A percentile compares a stretch with the other conserved stretches of the same genome.
Conservation (phyloP, 2,888 invertebrate genomes). For the Aphrophora alni region DNA sequence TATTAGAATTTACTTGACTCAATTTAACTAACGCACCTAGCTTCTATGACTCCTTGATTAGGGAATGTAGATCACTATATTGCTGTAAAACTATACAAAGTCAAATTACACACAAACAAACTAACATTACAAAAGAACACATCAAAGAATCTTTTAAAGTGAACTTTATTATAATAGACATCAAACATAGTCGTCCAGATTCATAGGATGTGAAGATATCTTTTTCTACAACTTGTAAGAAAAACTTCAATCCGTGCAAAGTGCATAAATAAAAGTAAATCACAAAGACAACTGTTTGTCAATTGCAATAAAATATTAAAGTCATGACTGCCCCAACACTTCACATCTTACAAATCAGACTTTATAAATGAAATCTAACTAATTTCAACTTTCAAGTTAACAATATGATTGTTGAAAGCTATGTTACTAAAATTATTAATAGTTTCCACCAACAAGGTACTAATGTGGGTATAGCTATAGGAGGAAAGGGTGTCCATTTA, state of each 20-base stretch:
- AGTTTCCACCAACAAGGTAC: neutral
- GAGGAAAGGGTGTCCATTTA: conserved; percentile 34
- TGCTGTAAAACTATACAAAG: conserved; percentile 27
- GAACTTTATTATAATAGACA: conserved; percentile 36
- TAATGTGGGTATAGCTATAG: conserved; percentile 7
- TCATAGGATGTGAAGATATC: neutral
- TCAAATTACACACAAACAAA: conserved; percentile 37
- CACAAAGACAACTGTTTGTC: neutral
- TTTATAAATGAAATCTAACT: conserved; percentile 33
- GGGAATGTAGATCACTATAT: conserved; percentile 19
- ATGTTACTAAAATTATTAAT: conserved; percentile 25
- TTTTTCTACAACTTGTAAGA: neutral
- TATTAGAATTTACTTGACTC: too few relatives aligned
- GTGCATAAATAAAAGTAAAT: neutral
- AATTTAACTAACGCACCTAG: too few relatives aligned
- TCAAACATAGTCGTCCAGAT: conserved; percentile 25
- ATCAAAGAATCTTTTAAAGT: conserved; percentile 38
- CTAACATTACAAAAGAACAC: conserved; percentile 38
- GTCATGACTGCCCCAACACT: neutral
- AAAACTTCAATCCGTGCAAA: neutral
- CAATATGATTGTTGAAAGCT: conserved; percentile 33
- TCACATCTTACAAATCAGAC: conserved; percentile 6
- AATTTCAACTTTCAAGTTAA: conserved; percentile 29
- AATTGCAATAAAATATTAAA: neutral
- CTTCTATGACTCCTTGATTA: conserved; percentile 21